These are phyloP conservation scores for Spodoptera exigua DNA, from an alignment of 2,888 invertebrate species.

Conservation along the genomic window DNA sequence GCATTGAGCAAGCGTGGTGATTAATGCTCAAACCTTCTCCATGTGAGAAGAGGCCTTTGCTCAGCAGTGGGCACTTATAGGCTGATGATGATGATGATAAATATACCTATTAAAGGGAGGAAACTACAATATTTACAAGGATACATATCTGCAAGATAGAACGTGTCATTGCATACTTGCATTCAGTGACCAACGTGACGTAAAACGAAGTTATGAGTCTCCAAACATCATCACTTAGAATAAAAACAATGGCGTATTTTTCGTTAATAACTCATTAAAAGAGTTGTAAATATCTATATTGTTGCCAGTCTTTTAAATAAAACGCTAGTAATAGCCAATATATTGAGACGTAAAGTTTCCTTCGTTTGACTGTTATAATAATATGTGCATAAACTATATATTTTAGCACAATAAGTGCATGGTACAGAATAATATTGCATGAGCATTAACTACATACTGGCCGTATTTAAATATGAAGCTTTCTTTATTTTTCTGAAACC, in stretches of 20 bases:
- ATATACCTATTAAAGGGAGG: conserved; percentile 1
- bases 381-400: conserved; percentile 15
- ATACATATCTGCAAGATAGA: conserved; percentile 3
- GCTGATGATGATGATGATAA: no score
- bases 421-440: no score
- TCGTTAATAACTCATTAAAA: conserved; percentile 47
- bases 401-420: no score
- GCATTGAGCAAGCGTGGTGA: no score
- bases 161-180: conserved; percentile 42
- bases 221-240: conserved; percentile 32
- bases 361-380: conserved; percentile 19
- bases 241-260: conserved; percentile 42
- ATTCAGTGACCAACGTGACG: conserved; percentile 18
- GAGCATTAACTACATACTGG: no score
- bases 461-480: no score
- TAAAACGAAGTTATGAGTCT: conserved; percentile 28
- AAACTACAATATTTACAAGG: conserved; percentile 1
- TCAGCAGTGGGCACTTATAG: no score
- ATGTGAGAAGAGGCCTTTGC: no score
- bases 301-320: conserved; percentile 32
- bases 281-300: conserved; percentile 37
- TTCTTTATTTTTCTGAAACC: no score
- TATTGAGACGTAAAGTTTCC: conserved; percentile 12
- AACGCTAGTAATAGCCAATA: conserved; percentile 30
- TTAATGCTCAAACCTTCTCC: no score